Conservation (phyloP, 2,113 vertebrate genomes). For the Rhea americana region DNA sequence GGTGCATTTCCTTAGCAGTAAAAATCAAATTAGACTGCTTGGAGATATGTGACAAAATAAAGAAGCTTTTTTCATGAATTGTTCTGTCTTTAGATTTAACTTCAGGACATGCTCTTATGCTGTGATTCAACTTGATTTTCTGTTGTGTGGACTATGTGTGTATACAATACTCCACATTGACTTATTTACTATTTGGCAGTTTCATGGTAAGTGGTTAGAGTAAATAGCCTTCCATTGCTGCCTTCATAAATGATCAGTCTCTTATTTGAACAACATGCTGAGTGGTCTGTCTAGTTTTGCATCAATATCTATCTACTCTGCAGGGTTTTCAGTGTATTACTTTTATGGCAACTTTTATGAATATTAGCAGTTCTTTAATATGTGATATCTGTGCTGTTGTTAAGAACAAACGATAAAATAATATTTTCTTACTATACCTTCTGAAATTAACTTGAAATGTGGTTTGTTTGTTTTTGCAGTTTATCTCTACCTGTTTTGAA, state of each 20-base stretch:
- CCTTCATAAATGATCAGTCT: background rate
- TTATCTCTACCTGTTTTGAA: background rate
- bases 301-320: background rate
- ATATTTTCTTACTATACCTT: background rate
- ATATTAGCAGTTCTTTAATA: background rate
- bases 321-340: background rate
- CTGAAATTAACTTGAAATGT: background rate
- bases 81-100: background rate
- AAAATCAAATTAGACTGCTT: background rate
- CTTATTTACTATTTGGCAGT: background rate
- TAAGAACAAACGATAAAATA: background rate
- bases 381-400: background rate
- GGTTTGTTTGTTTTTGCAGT: background rate
- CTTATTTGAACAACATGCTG: background rate
- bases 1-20: background rate
- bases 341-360: background rate
- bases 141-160: background rate
- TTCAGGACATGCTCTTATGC: background rate
- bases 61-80: background rate
- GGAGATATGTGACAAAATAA: background rate
- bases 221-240: background rate
- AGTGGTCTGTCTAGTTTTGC: background rate
- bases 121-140: background rate
- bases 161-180: background rate
- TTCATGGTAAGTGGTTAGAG: background rate